Evolutionary conservation across 2,888 invertebrate genomes (phyloP).

Genomic region (Mesoligia furuncula): DNA sequence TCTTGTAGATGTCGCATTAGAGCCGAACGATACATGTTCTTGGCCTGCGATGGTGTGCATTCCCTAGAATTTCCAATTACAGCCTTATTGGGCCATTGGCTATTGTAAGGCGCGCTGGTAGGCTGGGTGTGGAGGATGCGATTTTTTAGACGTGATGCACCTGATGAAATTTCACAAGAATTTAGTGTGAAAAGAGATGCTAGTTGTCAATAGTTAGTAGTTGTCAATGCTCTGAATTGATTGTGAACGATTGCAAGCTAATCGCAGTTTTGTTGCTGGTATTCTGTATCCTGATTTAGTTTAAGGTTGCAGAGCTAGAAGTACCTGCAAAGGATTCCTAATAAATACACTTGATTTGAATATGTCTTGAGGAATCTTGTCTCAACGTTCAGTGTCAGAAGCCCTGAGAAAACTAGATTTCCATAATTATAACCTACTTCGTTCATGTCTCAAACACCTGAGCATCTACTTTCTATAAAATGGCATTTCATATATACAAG

Average conservation of each 20-base stretch:
- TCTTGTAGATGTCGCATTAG: slow-evolving; percentile 77
- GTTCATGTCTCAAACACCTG: slow-evolving; percentile 8
- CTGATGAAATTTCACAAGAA: neutral
- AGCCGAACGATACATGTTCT: slow-evolving; percentile 67
- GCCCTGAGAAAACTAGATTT: slow-evolving; percentile 16
- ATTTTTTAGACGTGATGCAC: slow-evolving; percentile 24
- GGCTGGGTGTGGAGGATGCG: slow-evolving; percentile 22
- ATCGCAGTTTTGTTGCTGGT: neutral
- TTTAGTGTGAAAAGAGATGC: neutral
- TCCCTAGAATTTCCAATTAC: slow-evolving; percentile 84
- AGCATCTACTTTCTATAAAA: slow-evolving; percentile 41
- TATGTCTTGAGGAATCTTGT: neutral
- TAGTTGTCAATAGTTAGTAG: no score
- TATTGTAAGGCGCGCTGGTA: slow-evolving; percentile 75
- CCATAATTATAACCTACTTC: slow-evolving; percentile 5
- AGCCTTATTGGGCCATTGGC: slow-evolving; percentile 80
- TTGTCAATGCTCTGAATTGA: neutral
- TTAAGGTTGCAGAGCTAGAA: neutral
- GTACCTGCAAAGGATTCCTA: neutral
- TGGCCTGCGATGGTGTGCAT: slow-evolving; percentile 73
- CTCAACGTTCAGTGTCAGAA: neutral
- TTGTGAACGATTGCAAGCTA: neutral
- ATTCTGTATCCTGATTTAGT: neutral
- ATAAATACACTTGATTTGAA: neutral
- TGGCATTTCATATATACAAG: neutral